Base-by-base conservation (phyloP, 2,888 invertebrate species). In the Cataglyphis albicans region DNA sequence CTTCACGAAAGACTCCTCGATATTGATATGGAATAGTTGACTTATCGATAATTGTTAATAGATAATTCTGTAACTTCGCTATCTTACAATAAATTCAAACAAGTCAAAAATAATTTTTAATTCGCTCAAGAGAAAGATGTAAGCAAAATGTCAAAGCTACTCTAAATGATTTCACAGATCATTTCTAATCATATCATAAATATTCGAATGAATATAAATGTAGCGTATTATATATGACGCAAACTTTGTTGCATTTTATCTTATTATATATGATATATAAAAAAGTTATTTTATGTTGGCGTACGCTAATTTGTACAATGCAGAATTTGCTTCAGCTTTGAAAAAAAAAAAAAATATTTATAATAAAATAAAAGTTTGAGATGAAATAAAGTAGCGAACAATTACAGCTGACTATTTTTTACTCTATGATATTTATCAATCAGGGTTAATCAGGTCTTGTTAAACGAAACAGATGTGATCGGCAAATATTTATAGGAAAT, bases 61-160 rank as follows among this genome's bases (percentile, higher is more conserved):
- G 48, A 44, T 48, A n/a, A 73, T 84, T 84, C 83, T 75, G 80
- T 82, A 12, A 73, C 5, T 72, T 25, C 64, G 57, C 35, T 44
- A 65, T 82, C 75, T 35, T 67, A 44, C 12, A 25, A n/a, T 72
- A 81, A 76, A 81, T 84, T 84, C 57, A 52, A 52, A 18, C 63
- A 80, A 76, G 44, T 29, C 57, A 64, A 55, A 82, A 35, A 68
- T 74, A 55, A 73, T 83, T 82, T 83, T 81, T 83, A 82, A 83
- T 44, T 63, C 52, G 75, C 63, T 83, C 83, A 63, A 84, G 70
- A 86, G 63, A 44, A 74, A 81, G 63, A 38, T 41, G 12, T 25
- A 63, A 64, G 41, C 55, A 32, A 73, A 29, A 81, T 70, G 18
- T 52, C 6, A 55, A 64, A 15, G 9, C 10, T 76, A 5, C 0